These are phyloP conservation scores for Oophaga sylvatica DNA, from an alignment of 2,797 vertebrate species.

Conservation along the genomic window DNA sequence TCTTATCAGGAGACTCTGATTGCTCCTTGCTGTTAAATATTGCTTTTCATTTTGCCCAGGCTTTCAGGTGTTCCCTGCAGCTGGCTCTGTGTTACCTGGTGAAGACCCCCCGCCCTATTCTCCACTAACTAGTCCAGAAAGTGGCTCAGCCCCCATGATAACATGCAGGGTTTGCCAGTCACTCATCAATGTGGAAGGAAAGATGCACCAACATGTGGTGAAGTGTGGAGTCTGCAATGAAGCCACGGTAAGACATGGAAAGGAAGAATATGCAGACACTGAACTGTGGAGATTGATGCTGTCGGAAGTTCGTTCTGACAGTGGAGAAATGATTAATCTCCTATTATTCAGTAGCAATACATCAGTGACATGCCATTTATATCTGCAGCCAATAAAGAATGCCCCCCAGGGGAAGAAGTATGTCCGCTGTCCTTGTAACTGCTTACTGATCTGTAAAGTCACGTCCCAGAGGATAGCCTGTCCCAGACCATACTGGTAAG, in stretches of 20 bases:
- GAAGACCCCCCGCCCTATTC: conserved; percentile 91
- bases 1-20: not conserved
- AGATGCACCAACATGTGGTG: conserved; percentile 85
- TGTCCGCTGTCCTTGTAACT: conserved; percentile 93
- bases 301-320: not conserved
- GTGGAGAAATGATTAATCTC: not conserved
- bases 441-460: conserved; percentile 94
- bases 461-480: conserved; percentile 93
- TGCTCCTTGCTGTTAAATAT: not conserved
- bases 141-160: conserved; percentile 88
- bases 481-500: conserved; percentile 91
- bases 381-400: conserved; percentile 89
- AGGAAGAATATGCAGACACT: not conserved
- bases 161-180: conserved; percentile 92
- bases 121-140: conserved; percentile 88
- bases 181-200: conserved; percentile 88
- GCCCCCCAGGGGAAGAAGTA: conserved; percentile 93
- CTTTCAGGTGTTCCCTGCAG: conserved; percentile 82
- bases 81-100: conserved; percentile 80
- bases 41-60: conserved; percentile 66
- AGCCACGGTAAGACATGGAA: conserved; percentile 81
- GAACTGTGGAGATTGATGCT: not conserved
- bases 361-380: not conserved
- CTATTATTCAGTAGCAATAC: too few relatives aligned
- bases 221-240: conserved; percentile 93